Conservation (phyloP, 2,888 invertebrate species). For the Reticulitermes lucifugus region DNA sequence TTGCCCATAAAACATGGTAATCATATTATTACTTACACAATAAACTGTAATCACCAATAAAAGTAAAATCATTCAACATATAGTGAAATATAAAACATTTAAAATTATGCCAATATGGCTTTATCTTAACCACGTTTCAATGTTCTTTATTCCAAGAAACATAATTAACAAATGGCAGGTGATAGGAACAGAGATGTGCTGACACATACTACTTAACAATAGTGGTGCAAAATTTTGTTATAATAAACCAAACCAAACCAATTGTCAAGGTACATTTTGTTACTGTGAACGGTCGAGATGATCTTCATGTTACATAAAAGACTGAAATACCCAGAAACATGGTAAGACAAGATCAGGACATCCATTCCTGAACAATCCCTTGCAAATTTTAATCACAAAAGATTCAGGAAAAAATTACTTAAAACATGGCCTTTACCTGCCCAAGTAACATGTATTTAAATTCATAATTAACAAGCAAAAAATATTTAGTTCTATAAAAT, state of each 20-base stretch:
- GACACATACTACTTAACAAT: slow-evolving; percentile 3
- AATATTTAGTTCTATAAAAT: no score
- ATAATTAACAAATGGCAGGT: background rate
- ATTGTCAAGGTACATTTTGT: background rate
- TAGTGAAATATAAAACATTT: background rate
- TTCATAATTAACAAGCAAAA: no score
- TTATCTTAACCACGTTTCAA: slow-evolving; percentile 2
- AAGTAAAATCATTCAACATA: background rate
- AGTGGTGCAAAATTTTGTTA: slow-evolving; percentile 9
- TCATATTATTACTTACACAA: slow-evolving; percentile 26
- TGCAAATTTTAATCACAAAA: no score
- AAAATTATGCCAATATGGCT: background rate
- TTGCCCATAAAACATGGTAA: slow-evolving; percentile 20
- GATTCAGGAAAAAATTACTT: no score
- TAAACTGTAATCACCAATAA: slow-evolving; percentile 12
- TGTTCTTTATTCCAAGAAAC: slow-evolving; percentile 15
- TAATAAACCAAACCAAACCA: background rate
- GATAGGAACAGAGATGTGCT: background rate
- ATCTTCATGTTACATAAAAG: background rate
- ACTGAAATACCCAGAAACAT: no score
- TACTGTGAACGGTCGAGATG: slow-evolving; percentile 17
- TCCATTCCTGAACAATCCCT: no score
- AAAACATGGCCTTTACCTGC: no score
- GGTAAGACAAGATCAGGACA: no score
- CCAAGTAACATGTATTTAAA: no score